Percentiles rank a stretch among this genome's conserved stretches.
Conservation (phyloP, 2,888 invertebrate genomes). For the Leptinotarsa juncta region DNA sequence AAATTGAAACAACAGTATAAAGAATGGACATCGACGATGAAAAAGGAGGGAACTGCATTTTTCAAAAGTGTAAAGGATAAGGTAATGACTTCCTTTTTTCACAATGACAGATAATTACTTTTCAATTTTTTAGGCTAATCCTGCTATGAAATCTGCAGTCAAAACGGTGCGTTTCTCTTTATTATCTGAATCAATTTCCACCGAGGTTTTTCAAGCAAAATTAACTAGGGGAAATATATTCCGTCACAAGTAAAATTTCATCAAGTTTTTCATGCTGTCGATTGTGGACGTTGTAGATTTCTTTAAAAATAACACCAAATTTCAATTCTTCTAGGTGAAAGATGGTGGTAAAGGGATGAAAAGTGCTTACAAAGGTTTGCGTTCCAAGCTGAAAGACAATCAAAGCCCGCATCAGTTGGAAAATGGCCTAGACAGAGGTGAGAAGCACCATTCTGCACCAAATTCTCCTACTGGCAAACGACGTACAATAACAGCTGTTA, state of each 20-base stretch:
- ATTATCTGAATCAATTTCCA: too few relatives aligned
- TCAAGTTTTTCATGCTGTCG: conserved; percentile 73
- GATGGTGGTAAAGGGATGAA: conserved; percentile 81
- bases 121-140: conserved; percentile 82
- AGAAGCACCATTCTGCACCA: conserved; percentile 73
- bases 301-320: conserved; percentile 24
- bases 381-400: conserved; percentile 72
- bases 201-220: too few relatives aligned
- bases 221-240: conserved; percentile 24
- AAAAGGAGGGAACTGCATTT: conserved; percentile 84
- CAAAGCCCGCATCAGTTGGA: conserved; percentile 60
- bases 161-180: conserved; percentile 82
- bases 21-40: conserved; percentile 84
- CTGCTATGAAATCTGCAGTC: conserved; percentile 92
- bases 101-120: conserved; percentile 2
- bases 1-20: conserved; percentile 78
- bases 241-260: not conserved
- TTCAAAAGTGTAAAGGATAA: conserved; percentile 90
- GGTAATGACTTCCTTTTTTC: conserved; percentile 67
- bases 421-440: conserved; percentile 58
- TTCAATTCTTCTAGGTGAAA: conserved; percentile 70
- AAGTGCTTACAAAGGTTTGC: conserved; percentile 81
- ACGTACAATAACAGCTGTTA: conserved; percentile 58
- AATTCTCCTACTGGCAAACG: conserved; percentile 74
- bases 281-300: conserved; percentile 79